phyloP scores from a whole-genome alignment of 1,140 invertebrate genomes.

The Muscidifurax raptorellus region DNA sequence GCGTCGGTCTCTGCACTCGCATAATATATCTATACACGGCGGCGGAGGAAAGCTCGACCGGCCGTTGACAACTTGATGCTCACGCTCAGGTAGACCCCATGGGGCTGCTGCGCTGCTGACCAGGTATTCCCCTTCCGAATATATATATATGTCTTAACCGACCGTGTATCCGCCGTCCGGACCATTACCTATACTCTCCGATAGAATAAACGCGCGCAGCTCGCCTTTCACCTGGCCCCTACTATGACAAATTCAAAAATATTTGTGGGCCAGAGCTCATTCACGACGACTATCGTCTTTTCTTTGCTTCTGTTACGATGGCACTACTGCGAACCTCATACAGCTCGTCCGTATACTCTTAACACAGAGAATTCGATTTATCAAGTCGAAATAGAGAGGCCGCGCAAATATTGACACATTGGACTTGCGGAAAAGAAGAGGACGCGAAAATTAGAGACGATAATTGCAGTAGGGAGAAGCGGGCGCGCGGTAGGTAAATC shows the following conservation, averaged over 20 bases:
- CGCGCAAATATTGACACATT: not conserved
- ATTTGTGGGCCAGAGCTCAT: constrained; percentile 36
- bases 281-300: not conserved
- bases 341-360: not conserved
- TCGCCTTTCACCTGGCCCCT: constrained; percentile 22
- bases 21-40: no score
- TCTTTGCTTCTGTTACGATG: constrained; percentile 46
- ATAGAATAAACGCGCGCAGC: constrained; percentile 39
- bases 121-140: not conserved
- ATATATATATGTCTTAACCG: constrained; percentile 29
- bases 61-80: constrained; percentile 40
- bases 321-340: no score
- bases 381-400: not conserved
- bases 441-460: not conserved
- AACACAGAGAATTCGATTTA: not conserved
- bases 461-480: not conserved
- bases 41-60: not conserved
- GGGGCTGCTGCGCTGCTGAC: constrained; percentile 8
- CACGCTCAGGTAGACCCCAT: constrained; percentile 36
- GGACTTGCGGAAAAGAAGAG: no score
- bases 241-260: constrained; percentile 51
- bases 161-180: constrained; percentile 53
- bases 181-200: constrained; percentile 47
- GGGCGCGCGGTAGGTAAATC: constrained; percentile 43
- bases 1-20: not conserved